Conservation (phyloP, 2,888 invertebrate species). For the Aleiodes testaceus region DNA sequence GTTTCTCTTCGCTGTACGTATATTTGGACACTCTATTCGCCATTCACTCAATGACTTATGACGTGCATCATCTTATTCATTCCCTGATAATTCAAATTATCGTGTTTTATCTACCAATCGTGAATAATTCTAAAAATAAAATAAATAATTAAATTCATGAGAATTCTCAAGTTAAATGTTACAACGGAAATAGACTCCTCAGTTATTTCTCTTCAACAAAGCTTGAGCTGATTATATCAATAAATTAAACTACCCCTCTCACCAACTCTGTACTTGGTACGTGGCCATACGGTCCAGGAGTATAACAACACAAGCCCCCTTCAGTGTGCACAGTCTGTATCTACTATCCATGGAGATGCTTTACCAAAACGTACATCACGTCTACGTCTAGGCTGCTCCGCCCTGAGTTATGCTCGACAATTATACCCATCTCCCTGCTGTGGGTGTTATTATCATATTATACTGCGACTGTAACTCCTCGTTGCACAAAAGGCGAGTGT, state of each 20-base stretch:
- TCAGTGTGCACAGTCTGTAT: constrained; percentile 35
- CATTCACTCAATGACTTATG: constrained; percentile 24
- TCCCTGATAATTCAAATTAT: too few relatives aligned
- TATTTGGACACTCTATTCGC: constrained; percentile 15
- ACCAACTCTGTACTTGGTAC: constrained; percentile 32
- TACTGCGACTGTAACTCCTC: constrained; percentile 50
- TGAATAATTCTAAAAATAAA: too few relatives aligned
- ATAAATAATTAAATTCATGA: too few relatives aligned
- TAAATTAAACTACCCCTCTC: constrained; percentile 62
- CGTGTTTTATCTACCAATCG: too few relatives aligned
- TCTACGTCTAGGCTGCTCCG: constrained; percentile 63
- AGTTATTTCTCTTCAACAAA: constrained; percentile 56
- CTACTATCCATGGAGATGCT: constrained; percentile 57
- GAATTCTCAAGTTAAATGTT: too few relatives aligned
- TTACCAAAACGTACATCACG: constrained; percentile 68
- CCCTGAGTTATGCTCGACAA: constrained; percentile 71
- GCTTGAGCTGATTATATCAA: constrained; percentile 70
- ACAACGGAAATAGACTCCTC: too few relatives aligned
- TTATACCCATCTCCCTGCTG: constrained; percentile 67
- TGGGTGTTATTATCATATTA: constrained; percentile 70
- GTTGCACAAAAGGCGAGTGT: constrained; percentile 31
- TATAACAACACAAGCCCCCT: constrained; percentile 35
- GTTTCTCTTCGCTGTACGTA: constrained; percentile 32
- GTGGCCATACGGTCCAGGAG: constrained; percentile 51
- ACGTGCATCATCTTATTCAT: not conserved